phyloP scores from a whole-genome alignment of 2,113 vertebrate genomes.

The Tragelaphus strepsiceros region DNA sequence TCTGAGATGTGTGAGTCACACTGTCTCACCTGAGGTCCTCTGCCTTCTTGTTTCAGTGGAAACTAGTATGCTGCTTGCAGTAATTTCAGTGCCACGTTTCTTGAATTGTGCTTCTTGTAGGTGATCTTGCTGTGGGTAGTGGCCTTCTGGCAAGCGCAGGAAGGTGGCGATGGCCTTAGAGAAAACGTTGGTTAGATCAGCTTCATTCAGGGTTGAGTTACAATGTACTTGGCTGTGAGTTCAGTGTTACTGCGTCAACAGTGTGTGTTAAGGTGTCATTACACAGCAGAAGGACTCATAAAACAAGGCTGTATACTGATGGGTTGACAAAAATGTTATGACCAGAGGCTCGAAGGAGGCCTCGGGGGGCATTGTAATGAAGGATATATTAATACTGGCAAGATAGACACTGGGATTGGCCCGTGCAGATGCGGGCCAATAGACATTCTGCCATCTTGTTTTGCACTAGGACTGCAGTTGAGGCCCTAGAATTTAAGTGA shows the following conservation, averaged over 20 bases:
- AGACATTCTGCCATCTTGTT: too few species aligned
- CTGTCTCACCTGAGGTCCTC: neutral
- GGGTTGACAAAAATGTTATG: neutral
- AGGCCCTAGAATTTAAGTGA: neutral
- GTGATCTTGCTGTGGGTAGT: conserved; percentile 5
- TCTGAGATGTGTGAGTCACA: neutral
- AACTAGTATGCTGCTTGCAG: neutral
- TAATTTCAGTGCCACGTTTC: neutral
- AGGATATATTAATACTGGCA: neutral
- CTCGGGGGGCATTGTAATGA: neutral
- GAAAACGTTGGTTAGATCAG: neutral
- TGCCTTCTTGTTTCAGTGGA: neutral
- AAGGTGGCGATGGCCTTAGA: neutral
- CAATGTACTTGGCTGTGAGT: neutral
- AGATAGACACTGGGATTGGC: neutral
- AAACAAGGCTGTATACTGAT: neutral
- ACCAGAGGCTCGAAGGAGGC: neutral
- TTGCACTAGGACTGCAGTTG: neutral
- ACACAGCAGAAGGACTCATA: neutral
- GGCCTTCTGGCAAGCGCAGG: neutral
- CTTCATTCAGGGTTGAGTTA: neutral
- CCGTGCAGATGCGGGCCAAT: neutral
- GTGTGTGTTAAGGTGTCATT: neutral
- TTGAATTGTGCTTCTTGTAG: neutral
- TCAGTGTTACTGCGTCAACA: neutral